Evolutionary conservation across 2,888 invertebrate genomes (phyloP), one percentile per base, ranked within the genome.

Genomic region (Dicranocentrus wangi): DNA sequence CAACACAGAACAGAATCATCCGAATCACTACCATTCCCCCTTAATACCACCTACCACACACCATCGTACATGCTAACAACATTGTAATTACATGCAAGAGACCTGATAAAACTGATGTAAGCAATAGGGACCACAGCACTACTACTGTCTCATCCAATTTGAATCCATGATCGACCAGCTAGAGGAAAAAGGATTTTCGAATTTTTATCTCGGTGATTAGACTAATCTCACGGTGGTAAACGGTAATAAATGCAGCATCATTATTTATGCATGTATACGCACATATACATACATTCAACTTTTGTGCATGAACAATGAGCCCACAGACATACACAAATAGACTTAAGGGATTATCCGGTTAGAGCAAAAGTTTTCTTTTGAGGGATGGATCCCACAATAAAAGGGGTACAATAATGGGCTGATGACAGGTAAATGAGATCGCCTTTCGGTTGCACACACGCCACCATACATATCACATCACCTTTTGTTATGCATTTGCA

Each of bases 321-420:
- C n/a, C n/a, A n/a, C n/a, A n/a, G n/a, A n/a, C 8, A n/a, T 63
- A 25, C 21, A 42, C 25, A 51, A 51, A 61, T n/a, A 39, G 77
- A 68, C 60, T 76, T 63, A 70, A 77, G 61, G 69, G 77, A 77
- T 77, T 77, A 77, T 43, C 61, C 17, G 53, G 77, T 69, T 77
- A 42, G 55, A 25, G 10, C 32, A 73, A n/a, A n/a, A n/a, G n/a
- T n/a, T n/a, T n/a, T n/a, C n/a, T n/a, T n/a, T n/a, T n/a, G n/a
- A n/a, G n/a, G n/a, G n/a, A n/a, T n/a, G n/a, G n/a, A n/a, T n/a
- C n/a, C n/a, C 53, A 73, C 60, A 72, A 73, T 51, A 53, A 75
- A 75, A 42, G 47, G 43, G 21, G 73, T 21, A 32, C 72, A 71
- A 60, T 58, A 71, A 72, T 63, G 47, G 23, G 63, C 32, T 51